Evolutionary conservation across 1,140 invertebrate genomes (phyloP).

Genomic region (Drosophila carrolli): DNA sequence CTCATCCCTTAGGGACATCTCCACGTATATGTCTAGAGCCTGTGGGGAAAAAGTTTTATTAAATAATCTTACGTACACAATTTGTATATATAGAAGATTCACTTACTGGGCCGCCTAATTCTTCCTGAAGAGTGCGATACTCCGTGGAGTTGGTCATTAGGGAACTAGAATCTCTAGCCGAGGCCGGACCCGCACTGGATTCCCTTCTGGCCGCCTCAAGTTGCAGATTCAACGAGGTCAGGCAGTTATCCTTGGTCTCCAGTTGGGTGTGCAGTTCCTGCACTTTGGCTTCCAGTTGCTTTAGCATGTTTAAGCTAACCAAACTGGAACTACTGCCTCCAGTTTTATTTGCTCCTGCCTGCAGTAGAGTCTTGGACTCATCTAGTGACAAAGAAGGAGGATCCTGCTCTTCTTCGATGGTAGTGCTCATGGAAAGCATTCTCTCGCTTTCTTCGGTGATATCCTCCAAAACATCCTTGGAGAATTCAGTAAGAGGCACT

Average conservation of each 20-base stretch:
- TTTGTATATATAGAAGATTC: not conserved
- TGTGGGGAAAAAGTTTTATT: conserved; percentile 66
- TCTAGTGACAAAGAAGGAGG: conserved; percentile 64
- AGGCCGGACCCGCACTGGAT: conserved; percentile 59
- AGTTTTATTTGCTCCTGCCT: conserved; percentile 16
- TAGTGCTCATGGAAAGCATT: conserved; percentile 66
- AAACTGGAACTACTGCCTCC: conserved; percentile 52
- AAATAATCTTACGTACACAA: too few species aligned
- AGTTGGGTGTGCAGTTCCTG: conserved; percentile 84
- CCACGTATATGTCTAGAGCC: conserved; percentile 87
- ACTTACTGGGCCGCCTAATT: conserved; percentile 83
- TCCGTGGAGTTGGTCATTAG: conserved; percentile 85
- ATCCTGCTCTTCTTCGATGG: conserved; percentile 58
- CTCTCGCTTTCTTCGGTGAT: conserved; percentile 83
- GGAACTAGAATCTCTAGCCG: conserved; percentile 83
- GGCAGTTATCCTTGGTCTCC: conserved; percentile 83
- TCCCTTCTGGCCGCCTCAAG: conserved; percentile 82
- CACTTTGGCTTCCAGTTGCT: conserved; percentile 76
- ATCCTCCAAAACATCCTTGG: conserved; percentile 79
- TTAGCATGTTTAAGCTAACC: conserved; percentile 73
- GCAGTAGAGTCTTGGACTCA: conserved; percentile 59
- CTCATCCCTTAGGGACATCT: conserved; percentile 86
- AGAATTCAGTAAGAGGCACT: conserved; percentile 66
- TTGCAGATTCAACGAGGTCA: conserved; percentile 84
- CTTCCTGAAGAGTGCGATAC: conserved; percentile 85